A percentile compares a stretch with the other conserved stretches of the same genome.
phyloP scores from a whole-genome alignment of 1,140 invertebrate genomes.

The Tenebrio molitor region DNA sequence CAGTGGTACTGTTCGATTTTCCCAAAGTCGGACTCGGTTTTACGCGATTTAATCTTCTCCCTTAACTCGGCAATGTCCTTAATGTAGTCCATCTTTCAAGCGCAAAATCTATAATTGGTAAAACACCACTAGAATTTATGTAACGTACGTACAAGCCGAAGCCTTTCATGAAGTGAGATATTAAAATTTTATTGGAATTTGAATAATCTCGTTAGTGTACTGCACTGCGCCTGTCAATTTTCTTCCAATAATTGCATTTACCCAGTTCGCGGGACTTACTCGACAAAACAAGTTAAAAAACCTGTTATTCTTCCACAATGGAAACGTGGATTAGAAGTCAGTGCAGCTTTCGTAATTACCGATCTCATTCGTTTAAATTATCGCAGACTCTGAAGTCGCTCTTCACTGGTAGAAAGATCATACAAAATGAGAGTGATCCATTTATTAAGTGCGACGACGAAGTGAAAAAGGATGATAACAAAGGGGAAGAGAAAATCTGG shows the following conservation, averaged over 20 bases:
- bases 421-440: conserved; percentile 16
- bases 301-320: too few species aligned
- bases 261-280: background rate
- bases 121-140: background rate
- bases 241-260: conserved; percentile 22
- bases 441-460: conserved; percentile 3
- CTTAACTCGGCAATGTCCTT: background rate
- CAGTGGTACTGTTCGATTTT: conserved; percentile 11
- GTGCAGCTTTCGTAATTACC: conserved; percentile 26
- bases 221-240: conserved; percentile 36
- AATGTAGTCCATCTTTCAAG: background rate
- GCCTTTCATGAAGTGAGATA: conserved; percentile 36
- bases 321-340: conserved; percentile 46
- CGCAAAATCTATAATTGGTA: background rate
- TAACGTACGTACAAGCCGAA: background rate
- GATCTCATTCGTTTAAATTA: conserved; percentile 15
- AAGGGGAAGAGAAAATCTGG: conserved; percentile 49
- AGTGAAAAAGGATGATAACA: conserved; percentile 8
- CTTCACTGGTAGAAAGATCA: conserved; percentile 1
- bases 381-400: conserved; percentile 29
- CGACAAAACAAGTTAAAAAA: too few species aligned
- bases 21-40: background rate
- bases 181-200: conserved; percentile 42
- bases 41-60: background rate
- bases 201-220: conserved; percentile 36